Conservation (phyloP, 2,888 invertebrate genomes). For the Anthophora plumipes region DNA sequence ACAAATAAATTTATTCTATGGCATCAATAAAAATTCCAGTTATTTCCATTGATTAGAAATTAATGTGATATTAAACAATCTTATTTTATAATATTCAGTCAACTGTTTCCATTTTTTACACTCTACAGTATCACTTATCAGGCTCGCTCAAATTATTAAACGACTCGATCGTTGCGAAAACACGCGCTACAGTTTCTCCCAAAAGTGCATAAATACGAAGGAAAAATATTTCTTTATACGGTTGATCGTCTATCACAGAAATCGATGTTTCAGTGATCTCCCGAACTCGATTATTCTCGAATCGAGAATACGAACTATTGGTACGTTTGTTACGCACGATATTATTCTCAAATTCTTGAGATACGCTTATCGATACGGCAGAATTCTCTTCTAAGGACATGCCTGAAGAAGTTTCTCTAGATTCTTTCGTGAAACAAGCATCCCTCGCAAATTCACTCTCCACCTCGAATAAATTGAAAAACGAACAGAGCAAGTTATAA, state of each 20-base stretch:
- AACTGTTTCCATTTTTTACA: no score
- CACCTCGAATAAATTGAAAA: slow-evolving; percentile 72
- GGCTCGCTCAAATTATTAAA: slow-evolving; percentile 66
- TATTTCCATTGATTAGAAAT: no score
- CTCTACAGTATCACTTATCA: slow-evolving; percentile 21
- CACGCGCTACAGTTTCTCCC: slow-evolving; percentile 59
- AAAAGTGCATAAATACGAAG: slow-evolving; percentile 70
- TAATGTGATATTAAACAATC: no score
- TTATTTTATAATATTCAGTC: no score
- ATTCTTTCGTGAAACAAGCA: slow-evolving; percentile 30
- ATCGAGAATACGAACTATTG: not conserved
- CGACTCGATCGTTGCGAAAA: slow-evolving; percentile 71
- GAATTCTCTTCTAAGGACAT: not conserved
- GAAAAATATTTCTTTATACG: slow-evolving; percentile 72
- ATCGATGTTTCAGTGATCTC: not conserved
- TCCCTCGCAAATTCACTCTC: slow-evolving; percentile 62
- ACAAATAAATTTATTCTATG: no score
- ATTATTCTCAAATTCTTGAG: slow-evolving; percentile 1
- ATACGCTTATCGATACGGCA: not conserved
- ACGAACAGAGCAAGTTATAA: slow-evolving; percentile 69
- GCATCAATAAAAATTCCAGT: no score
- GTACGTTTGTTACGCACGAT: not conserved
- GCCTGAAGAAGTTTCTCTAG: not conserved
- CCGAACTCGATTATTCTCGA: not conserved
- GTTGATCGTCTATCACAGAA: not conserved